phyloP scores from a whole-genome alignment of 1,140 invertebrate genomes.

The Helicoverpa zea region DNA sequence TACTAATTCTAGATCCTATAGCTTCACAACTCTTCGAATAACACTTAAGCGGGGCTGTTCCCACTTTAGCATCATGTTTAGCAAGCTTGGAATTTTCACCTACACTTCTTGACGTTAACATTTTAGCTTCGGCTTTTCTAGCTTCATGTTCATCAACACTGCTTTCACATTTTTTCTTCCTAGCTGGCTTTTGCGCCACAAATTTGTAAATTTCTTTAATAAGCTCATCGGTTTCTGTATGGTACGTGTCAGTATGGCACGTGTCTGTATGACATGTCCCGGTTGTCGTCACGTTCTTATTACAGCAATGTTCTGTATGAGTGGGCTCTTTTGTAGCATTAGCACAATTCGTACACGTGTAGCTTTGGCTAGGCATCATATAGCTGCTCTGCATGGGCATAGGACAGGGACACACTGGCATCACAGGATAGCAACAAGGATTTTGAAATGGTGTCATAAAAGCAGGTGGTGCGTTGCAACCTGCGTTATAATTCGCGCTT shows the following conservation, averaged over 20 bases:
- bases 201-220: conserved; percentile 81
- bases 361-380: conserved; percentile 70
- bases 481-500: conserved; percentile 58
- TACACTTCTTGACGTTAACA: conserved; percentile 67
- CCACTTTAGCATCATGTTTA: conserved; percentile 72
- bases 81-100: conserved; percentile 65
- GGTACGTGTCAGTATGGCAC: conserved; percentile 14
- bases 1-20: conserved; percentile 62
- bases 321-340: conserved; percentile 63
- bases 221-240: conserved; percentile 71
- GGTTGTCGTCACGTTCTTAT: conserved; percentile 49
- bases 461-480: conserved; percentile 52
- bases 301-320: conserved; percentile 49
- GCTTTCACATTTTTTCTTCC: conserved; percentile 51
- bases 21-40: conserved; percentile 81
- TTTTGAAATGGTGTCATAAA: conserved; percentile 69
- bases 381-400: conserved; percentile 67
- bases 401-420: conserved; percentile 73
- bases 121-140: conserved; percentile 49
- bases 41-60: conserved; percentile 70
- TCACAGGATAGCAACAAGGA: conserved; percentile 76
- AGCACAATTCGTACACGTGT: conserved; percentile 64
- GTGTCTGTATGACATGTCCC: neutral
- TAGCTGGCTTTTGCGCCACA: conserved; percentile 65
- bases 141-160: conserved; percentile 35